Percentiles rank a stretch among this genome's conserved stretches.
These are phyloP conservation scores for Lineus longissimus DNA, from an alignment of 1,140 invertebrate genomes.

Conservation along the genomic window DNA sequence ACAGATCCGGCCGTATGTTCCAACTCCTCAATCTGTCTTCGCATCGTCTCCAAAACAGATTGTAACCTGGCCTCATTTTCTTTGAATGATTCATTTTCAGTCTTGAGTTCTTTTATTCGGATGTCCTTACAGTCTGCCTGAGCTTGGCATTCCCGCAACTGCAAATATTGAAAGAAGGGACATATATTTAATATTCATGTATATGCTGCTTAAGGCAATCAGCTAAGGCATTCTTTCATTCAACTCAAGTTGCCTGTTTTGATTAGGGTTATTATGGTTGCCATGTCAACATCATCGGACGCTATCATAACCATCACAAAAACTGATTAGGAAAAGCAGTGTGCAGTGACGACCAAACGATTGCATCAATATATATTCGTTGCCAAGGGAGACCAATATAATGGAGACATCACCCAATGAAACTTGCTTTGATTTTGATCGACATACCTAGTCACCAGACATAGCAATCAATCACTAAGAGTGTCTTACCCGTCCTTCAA, in stretches of 20 bases:
- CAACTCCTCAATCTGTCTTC: slow-evolving; percentile 38
- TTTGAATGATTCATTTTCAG: slow-evolving; percentile 34
- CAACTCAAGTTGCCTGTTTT: not conserved
- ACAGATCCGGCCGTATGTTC: slow-evolving; percentile 38
- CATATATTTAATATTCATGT: not conserved
- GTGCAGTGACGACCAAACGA: too few species aligned
- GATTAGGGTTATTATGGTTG: not conserved
- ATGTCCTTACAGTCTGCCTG: slow-evolving; percentile 45
- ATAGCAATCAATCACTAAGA: too few species aligned
- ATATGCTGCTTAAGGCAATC: not conserved
- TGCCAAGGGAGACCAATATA: not conserved
- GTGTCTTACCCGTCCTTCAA: slow-evolving; percentile 34
- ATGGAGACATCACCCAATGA: not conserved
- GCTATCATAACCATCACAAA: not conserved
- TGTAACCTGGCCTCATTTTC: slow-evolving; percentile 39
- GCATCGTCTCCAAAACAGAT: slow-evolving; percentile 35
- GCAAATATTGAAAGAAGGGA: slow-evolving; percentile 9
- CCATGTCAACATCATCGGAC: not conserved
- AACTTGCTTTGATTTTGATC: too few species aligned
- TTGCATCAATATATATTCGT: too few species aligned
- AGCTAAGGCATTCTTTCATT: slow-evolving; percentile 13
- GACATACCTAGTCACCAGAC: too few species aligned
- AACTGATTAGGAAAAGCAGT: too few species aligned
- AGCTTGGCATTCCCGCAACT: slow-evolving; percentile 38
- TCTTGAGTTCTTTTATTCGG: slow-evolving; percentile 42